Evolutionary conservation across 1,140 invertebrate species (phyloP), one percentile per base, ranked within the genome.

Genomic region (Diachasmimorpha longicaudata): DNA sequence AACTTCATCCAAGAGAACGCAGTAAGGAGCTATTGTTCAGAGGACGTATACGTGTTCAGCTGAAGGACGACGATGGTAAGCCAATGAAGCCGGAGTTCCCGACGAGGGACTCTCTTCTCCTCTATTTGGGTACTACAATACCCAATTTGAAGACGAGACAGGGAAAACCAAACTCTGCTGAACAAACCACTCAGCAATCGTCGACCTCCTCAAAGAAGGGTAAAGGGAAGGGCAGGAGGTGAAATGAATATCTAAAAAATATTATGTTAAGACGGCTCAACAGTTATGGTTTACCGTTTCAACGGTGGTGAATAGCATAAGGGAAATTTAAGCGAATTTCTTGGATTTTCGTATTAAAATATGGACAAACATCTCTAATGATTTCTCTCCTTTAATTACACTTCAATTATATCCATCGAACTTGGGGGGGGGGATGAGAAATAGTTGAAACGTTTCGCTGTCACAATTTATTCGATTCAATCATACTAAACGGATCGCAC

Each of bases 11-110:
- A n/a, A 91, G 96, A 48, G 98, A 99, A 87, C 90, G 92, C 58
- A 97, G 97, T 84, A 96, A 96, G 88, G 96, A 99, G 89, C 86
- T 94, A 9, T 85, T 94, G 14, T 93, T 92, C 79, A 91, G 96
- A 79, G 98, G 98, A 1, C 91, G 98, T 66, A 94, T 99, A 74
- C 90, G 97, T 74, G 94, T 99, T 0, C 97, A 99, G 84, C 88
- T 99, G 21, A 97, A 94, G 87, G 95, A 98, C 85, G 96, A 98
- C 83, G 96, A 98, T 90, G 97, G 97, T 0, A 91, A 92, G 25
- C 92, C 93, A 8, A 84, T 93, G 4, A 94, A 95, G 84, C 84
- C 91, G 0, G 91, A 95, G 69, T 97, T 95, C 86, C 90, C 93
- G 0, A 93, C 92, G 3, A 93, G 96, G 79, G 93, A 96, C 81